phyloP scores from a whole-genome alignment of 1,140 invertebrate genomes.

The Zaprionus taronus region DNA sequence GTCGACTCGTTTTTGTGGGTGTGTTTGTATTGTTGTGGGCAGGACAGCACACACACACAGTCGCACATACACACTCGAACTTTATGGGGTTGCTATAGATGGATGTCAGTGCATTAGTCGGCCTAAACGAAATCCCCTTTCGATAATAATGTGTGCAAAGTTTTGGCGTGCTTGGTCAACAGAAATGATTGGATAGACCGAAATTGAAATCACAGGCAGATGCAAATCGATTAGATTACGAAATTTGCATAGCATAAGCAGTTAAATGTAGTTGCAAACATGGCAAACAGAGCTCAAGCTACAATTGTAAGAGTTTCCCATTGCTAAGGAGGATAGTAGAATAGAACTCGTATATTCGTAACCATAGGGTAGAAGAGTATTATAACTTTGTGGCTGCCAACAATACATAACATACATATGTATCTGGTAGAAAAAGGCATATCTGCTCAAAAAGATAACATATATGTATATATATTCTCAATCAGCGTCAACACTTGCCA shows the following conservation, averaged over 20 bases:
- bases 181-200: constrained; percentile 52
- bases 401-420: too few species aligned
- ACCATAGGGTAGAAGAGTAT: too few species aligned
- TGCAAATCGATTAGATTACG: constrained; percentile 30
- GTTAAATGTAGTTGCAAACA: neutral
- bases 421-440: too few species aligned
- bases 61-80: neutral
- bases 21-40: constrained; percentile 67
- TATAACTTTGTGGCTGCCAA: too few species aligned
- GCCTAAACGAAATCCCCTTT: constrained; percentile 46
- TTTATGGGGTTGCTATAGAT: constrained; percentile 38
- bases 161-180: constrained; percentile 50
- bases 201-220: constrained; percentile 29
- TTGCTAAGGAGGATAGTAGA: neutral
- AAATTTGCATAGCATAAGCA: constrained; percentile 17
- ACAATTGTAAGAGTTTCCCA: neutral
- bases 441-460: too few species aligned
- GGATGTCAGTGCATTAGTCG: constrained; percentile 46
- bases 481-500: too few species aligned
- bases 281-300: neutral
- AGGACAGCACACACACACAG: constrained; percentile 37
- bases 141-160: constrained; percentile 46
- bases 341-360: too few species aligned
- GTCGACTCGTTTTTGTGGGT: constrained; percentile 49
- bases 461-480: too few species aligned